These are phyloP conservation scores for Cerceris rybyensis DNA, from an alignment of 2,888 invertebrate species.

Conservation along the genomic window DNA sequence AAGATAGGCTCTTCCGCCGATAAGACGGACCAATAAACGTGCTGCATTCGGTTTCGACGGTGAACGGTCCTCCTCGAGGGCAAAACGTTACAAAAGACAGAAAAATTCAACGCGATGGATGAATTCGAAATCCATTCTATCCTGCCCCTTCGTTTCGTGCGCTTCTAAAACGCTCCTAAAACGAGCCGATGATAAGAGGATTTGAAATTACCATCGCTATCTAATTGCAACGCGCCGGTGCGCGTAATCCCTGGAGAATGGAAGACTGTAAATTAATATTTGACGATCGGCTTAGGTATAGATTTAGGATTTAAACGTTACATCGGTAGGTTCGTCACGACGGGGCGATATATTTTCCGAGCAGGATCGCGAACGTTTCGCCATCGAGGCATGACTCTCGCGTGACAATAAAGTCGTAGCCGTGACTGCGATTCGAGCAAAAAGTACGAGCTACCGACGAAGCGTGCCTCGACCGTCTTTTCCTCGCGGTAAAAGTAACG, in stretches of 20 bases:
- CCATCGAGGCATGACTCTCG: constrained; percentile 48
- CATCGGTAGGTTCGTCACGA: constrained; percentile 22
- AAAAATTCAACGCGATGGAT: too few species aligned
- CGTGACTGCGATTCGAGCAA: constrained; percentile 42
- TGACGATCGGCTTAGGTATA: not conserved
- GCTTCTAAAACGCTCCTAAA: too few species aligned
- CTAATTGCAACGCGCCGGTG: too few species aligned
- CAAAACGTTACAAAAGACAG: not conserved
- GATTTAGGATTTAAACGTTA: not conserved
- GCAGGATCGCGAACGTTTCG: constrained; percentile 42
- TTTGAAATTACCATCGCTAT: too few species aligned
- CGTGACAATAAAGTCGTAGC: constrained; percentile 50
- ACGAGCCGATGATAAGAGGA: not conserved
- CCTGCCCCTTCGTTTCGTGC: too few species aligned
- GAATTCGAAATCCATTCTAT: too few species aligned
- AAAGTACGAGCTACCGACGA: constrained; percentile 25
- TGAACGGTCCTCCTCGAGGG: constrained; percentile 3
- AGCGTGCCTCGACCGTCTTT: constrained; percentile 25
- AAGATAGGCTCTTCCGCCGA: constrained; percentile 51
- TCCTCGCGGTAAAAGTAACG: constrained; percentile 9
- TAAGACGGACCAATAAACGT: constrained; percentile 64
- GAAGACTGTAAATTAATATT: too few species aligned
- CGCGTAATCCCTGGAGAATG: too few species aligned
- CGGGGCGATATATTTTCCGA: constrained; percentile 33
- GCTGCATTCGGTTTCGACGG: constrained; percentile 34